Base-by-base conservation (phyloP, 2,888 invertebrate genomes). In the Sialis lutaria region DNA sequence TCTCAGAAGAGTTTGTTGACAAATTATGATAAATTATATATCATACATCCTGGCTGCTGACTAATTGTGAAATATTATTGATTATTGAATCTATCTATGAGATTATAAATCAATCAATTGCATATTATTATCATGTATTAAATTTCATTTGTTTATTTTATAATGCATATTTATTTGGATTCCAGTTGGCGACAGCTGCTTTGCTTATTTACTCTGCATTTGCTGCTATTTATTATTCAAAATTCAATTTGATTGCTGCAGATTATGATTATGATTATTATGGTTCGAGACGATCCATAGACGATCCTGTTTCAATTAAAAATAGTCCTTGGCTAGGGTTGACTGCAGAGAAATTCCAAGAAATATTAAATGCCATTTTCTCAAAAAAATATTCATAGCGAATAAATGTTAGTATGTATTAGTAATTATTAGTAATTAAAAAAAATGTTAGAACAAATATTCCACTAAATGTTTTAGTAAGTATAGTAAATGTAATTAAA, bases 221-320 rank as follows among this genome's bases (percentile, higher is more conserved):
- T 56, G 87, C 88, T 2, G 88, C 88, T 48, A 81, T 87, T 58
- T 87, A 87, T 65, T 88, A 86, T 65, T 86, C 88, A 46, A 87
- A 87, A 64, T 85, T 87, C 61, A 87, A 87, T 65, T 85, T 86
- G 43, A 73, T 84, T 50, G 71, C 82, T n/a, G 77, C 80, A 47
- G 83, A 85, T 63, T 82, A 82, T 61, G 79, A 80, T 56, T 70
- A 74, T 60, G 76, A 79, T 56, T 82, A 84, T 59, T 42, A 31
- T 12, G 12, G 32, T 42, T 34, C 22, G 1, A 79, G 7, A 57
- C 70, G 56, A 54, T 71, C 70, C 53, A 68, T 68, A 48, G 62
- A 58, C 65, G 67, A 52, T 57, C 69, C 31, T 58, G 65, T 55
- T 13, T 51, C 57, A 44, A 50, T 52, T 8, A 57, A 60, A 2